A percentile compares a stretch with the other conserved stretches of the same genome.
phyloP scores from a whole-genome alignment of 2,113 vertebrate genomes.

The Egretta garzetta region DNA sequence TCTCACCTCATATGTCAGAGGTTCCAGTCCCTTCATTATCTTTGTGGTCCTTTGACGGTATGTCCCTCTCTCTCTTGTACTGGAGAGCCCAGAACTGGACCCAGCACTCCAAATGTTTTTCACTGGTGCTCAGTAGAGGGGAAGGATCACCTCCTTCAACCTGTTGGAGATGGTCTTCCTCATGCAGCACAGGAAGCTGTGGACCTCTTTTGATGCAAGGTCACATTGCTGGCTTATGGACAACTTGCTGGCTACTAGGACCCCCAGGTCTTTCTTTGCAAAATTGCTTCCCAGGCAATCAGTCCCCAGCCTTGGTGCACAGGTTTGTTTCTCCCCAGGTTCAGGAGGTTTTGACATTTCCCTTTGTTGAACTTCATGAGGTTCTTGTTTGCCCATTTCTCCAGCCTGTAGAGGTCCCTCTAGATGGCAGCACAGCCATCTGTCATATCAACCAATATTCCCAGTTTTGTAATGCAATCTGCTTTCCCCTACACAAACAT shows the following conservation, averaged over 20 bases:
- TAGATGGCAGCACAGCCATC: background rate
- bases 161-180: background rate
- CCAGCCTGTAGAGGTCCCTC: background rate
- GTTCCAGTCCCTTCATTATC: background rate
- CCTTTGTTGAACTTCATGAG: background rate
- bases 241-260: background rate
- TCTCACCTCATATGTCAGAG: background rate
- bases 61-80: background rate
- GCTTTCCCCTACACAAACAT: rapidly evolving
- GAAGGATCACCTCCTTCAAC: background rate
- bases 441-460: background rate
- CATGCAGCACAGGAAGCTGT: background rate
- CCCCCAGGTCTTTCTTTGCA: background rate
- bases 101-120: background rate
- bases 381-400: background rate
- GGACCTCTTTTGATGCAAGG: background rate
- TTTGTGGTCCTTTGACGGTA: background rate
- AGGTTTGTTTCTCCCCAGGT: background rate
- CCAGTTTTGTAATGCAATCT: background rate
- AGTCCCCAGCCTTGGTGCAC: background rate
- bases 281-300: background rate
- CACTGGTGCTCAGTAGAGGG: background rate
- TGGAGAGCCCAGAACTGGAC: background rate
- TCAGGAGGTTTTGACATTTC: background rate
- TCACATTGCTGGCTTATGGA: background rate